Percentiles rank a stretch among this genome's conserved stretches.
Evolutionary conservation across 1,140 invertebrate species (phyloP).

Genomic region (Physella acuta): DNA sequence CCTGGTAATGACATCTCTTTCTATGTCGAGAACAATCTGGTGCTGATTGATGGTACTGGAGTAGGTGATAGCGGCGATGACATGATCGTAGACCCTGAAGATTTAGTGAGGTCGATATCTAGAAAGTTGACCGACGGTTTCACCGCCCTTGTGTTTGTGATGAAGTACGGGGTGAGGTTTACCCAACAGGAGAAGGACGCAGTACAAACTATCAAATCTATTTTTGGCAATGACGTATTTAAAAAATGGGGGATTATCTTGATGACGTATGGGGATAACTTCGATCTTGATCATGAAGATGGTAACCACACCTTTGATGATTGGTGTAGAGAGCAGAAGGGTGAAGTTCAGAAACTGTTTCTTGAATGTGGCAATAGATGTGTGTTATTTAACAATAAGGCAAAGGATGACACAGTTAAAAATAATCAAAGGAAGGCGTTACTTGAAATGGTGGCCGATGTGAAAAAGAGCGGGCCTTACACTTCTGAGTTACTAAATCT

Average conservation of each 20-base stretch:
- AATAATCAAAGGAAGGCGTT: neutral
- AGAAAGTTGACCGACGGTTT: neutral
- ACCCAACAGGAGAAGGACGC: neutral
- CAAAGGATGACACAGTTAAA: neutral
- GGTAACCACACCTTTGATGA: neutral
- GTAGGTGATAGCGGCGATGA: no score
- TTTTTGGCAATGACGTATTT: neutral
- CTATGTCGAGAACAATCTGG: no score
- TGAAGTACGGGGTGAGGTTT: conserved; percentile 45
- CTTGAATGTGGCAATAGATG: conserved; percentile 6
- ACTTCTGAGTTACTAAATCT: no score
- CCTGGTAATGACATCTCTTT: no score
- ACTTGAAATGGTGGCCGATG: neutral
- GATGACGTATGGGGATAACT: conserved; percentile 17
- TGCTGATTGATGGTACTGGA: no score
- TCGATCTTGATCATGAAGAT: neutral
- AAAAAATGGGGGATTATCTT: neutral
- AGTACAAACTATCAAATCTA: neutral
- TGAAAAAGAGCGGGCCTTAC: neutral
- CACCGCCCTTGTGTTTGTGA: conserved; percentile 26
- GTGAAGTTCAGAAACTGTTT: neutral
- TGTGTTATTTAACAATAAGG: conserved; percentile 11
- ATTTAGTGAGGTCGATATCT: no score
- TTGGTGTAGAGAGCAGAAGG: conserved; percentile 10
- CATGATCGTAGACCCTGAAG: no score